Conservation (phyloP, 2,797 vertebrate species). For the Eidolon dupreanum region DNA sequence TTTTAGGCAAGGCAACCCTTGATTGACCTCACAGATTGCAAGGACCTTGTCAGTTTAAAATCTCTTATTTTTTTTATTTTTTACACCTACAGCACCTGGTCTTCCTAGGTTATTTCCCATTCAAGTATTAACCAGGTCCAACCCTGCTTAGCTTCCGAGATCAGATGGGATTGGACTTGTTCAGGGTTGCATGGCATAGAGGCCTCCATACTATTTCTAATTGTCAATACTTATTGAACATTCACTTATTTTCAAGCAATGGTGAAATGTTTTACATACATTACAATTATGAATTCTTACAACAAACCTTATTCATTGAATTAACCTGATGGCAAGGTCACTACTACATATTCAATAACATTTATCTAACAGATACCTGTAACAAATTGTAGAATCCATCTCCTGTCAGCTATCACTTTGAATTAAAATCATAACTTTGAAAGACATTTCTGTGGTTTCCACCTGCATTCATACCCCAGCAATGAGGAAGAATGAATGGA, state of each 20-base stretch:
- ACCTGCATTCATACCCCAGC: not conserved
- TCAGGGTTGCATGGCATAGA: too few species aligned
- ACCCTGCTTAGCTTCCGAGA: too few species aligned
- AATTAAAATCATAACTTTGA: constrained; percentile 38
- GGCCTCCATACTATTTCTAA: not conserved
- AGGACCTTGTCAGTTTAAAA: too few species aligned
- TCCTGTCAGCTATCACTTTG: not conserved
- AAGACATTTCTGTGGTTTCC: not conserved
- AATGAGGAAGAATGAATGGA: not conserved
- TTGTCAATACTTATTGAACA: not conserved
- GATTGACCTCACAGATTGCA: too few species aligned
- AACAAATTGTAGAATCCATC: not conserved
- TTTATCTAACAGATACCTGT: not conserved
- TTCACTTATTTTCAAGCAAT: not conserved
- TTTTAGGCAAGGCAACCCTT: too few species aligned
- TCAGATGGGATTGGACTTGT: too few species aligned
- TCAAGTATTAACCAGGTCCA: too few species aligned
- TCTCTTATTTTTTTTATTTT: too few species aligned
- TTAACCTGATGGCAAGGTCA: not conserved
- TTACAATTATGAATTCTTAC: not conserved
- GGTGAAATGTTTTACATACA: not conserved
- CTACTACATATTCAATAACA: not conserved
- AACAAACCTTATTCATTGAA: not conserved
- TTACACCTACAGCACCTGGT: too few species aligned
- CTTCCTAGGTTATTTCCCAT: too few species aligned